Evolutionary conservation across 2,113 vertebrate species (phyloP).

Genomic region (Phyllostomus hastatus): DNA sequence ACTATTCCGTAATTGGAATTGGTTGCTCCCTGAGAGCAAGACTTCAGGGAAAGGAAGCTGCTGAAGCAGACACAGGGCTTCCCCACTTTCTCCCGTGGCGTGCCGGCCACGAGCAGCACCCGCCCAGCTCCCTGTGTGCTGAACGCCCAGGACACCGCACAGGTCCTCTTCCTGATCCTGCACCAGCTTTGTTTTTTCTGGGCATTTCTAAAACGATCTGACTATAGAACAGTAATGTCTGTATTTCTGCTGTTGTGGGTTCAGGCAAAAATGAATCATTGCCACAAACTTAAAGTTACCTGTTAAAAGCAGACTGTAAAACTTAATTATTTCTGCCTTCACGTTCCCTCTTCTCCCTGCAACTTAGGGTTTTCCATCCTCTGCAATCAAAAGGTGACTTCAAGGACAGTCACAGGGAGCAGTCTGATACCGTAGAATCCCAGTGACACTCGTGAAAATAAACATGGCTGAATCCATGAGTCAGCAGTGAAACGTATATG

Average conservation of each 20-base stretch:
- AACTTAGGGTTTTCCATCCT: background rate
- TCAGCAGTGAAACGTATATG: background rate
- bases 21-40: background rate
- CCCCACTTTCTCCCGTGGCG: background rate
- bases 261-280: background rate
- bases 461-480: background rate
- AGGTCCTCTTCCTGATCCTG: background rate
- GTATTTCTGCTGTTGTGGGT: background rate
- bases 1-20: background rate
- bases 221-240: background rate
- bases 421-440: background rate
- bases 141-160: background rate
- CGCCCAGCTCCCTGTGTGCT: background rate
- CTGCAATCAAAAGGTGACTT: background rate
- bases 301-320: background rate
- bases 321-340: background rate
- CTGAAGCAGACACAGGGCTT: background rate
- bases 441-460: background rate
- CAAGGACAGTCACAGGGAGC: too few relatives aligned
- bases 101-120: background rate
- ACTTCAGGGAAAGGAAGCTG: background rate
- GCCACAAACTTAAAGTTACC: background rate
- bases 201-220: background rate
- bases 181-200: background rate
- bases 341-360: background rate